A percentile compares a stretch with the other conserved stretches of the same genome.
Evolutionary conservation across 92 coral and sea anemone genomes (phyloP).

Genomic region (Plumapathes pennacea): DNA sequence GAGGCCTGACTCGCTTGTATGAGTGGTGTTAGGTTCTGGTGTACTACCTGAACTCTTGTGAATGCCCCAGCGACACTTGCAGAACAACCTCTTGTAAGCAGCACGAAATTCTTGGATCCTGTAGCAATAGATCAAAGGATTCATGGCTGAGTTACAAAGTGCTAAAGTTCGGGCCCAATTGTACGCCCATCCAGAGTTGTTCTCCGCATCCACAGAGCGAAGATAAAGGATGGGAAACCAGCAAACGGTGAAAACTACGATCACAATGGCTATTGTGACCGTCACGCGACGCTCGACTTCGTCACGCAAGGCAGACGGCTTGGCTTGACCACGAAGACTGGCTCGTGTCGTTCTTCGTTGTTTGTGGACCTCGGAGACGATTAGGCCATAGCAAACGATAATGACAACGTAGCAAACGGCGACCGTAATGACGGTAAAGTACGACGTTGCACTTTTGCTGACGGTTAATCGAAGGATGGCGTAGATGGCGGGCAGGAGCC

Average conservation of each 20-base stretch:
- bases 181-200: conserved; percentile 59
- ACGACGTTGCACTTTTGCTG: conserved; percentile 54
- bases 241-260: conserved; percentile 51
- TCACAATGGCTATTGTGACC: conserved; percentile 63
- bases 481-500: conserved; percentile 65
- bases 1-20: conserved; percentile 37
- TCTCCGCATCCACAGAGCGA: conserved; percentile 54
- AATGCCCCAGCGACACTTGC: conserved; percentile 59
- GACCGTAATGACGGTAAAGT: conserved; percentile 57
- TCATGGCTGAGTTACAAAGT: conserved; percentile 68
- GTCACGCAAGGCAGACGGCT: conserved; percentile 7
- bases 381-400: conserved; percentile 57
- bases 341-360: conserved; percentile 31
- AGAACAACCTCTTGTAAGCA: conserved; percentile 57
- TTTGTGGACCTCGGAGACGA: conserved; percentile 46
- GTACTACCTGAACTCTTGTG: conserved; percentile 34
- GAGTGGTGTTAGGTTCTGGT: conserved; percentile 16
- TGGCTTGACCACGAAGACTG: conserved; percentile 29
- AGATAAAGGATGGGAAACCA: conserved; percentile 73
- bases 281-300: conserved; percentile 70
- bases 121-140: conserved; percentile 84
- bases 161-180: conserved; percentile 88
- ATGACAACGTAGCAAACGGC: conserved; percentile 63
- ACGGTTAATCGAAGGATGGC: conserved; percentile 56
- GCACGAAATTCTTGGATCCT: conserved; percentile 78